These are phyloP conservation scores for Rhagologus leucostigma DNA, from an alignment of 2,113 vertebrate species.

Conservation along the genomic window DNA sequence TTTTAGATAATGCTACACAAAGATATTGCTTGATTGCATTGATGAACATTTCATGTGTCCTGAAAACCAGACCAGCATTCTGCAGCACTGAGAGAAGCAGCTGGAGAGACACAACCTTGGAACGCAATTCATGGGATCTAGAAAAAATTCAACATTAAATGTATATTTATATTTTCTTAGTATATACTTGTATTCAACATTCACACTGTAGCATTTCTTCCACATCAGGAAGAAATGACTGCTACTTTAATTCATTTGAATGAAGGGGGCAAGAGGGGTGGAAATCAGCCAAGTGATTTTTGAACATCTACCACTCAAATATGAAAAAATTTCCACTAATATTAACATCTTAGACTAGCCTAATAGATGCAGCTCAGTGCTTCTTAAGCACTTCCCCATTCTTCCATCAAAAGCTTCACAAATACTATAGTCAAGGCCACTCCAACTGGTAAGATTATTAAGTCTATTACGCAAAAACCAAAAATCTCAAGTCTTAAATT, in stretches of 20 bases:
- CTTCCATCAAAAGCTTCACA: background rate
- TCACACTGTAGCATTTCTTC: background rate
- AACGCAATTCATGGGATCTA: constrained; percentile 95
- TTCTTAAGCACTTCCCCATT: background rate
- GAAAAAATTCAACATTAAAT: background rate
- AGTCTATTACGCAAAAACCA: background rate
- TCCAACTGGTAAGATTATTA: background rate
- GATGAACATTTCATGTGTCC: constrained; percentile 97
- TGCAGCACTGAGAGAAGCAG: constrained; percentile 93
- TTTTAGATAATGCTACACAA: constrained; percentile 95
- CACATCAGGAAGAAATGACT: background rate
- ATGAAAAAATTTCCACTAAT: background rate
- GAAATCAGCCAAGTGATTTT: background rate
- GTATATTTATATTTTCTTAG: background rate
- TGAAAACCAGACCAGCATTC: constrained; percentile 91
- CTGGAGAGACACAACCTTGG: constrained; percentile 95
- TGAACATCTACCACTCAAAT: background rate
- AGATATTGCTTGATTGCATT: constrained; percentile 98
- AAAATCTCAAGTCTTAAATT: background rate
- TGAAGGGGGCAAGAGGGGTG: rapidly evolving
- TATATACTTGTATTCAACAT: background rate
- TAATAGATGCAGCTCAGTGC: background rate
- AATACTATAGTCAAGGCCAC: background rate
- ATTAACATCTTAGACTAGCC: background rate
- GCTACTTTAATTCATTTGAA: background rate